A percentile compares a stretch with the other conserved stretches of the same genome.
phyloP scores from a whole-genome alignment of 2,888 invertebrate genomes.

The Bombylius discolor region DNA sequence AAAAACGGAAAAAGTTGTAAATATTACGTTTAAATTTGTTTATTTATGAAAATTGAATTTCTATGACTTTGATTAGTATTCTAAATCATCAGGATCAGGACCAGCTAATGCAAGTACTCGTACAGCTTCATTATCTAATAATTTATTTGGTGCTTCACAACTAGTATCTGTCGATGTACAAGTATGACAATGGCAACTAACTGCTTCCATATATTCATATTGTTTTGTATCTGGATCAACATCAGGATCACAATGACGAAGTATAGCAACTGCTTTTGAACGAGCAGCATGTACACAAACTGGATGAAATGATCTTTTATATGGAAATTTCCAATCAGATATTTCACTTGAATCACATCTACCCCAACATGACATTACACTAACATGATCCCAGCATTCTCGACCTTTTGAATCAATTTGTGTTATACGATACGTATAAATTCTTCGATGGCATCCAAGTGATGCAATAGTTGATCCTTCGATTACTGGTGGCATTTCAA shows the following conservation, averaged over 20 bases:
- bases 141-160: slow-evolving; percentile 47
- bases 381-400: slow-evolving; percentile 61
- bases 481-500: slow-evolving; percentile 27
- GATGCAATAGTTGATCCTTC: slow-evolving; percentile 36
- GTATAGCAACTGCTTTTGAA: slow-evolving; percentile 47
- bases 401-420: slow-evolving; percentile 41
- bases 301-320: slow-evolving; percentile 71
- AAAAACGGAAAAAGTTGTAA: too few species aligned
- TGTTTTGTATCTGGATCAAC: slow-evolving; percentile 54
- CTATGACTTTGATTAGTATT: slow-evolving; percentile 21
- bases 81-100: slow-evolving; percentile 27
- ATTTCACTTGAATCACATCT: slow-evolving; percentile 76
- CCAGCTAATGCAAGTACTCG: slow-evolving; percentile 29
- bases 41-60: too few species aligned
- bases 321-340: slow-evolving; percentile 81
- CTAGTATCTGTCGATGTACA: slow-evolving; percentile 57
- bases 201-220: slow-evolving; percentile 67
- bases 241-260: slow-evolving; percentile 63
- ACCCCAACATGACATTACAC: slow-evolving; percentile 68
- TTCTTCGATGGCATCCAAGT: slow-evolving; percentile 51
- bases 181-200: slow-evolving; percentile 58
- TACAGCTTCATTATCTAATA: slow-evolving; percentile 26
- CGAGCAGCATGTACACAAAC: slow-evolving; percentile 70
- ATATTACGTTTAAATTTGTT: too few species aligned
- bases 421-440: slow-evolving; percentile 53